Conservation (phyloP, 2,797 vertebrate species). For the Eidolon dupreanum region DNA sequence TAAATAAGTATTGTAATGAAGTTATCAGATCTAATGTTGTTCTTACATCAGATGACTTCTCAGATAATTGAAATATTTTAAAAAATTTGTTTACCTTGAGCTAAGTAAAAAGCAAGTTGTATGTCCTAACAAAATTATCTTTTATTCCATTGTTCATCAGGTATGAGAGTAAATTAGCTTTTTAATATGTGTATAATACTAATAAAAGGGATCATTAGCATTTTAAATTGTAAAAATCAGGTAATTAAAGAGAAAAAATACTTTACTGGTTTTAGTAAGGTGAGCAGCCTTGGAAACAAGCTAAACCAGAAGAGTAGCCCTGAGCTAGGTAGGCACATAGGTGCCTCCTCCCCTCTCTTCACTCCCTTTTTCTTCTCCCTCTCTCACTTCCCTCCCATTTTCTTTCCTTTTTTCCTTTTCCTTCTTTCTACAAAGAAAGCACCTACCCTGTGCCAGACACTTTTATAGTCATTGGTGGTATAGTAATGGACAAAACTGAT, state of each 20-base stretch:
- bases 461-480: not conserved
- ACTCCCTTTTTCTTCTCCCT: too few species aligned
- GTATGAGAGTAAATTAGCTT: constrained; percentile 22
- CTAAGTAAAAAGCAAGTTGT: constrained; percentile 39
- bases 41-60: not conserved
- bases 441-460: not conserved
- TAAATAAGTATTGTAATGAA: not conserved
- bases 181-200: constrained; percentile 37
- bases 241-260: constrained; percentile 36
- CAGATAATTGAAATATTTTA: constrained; percentile 22
- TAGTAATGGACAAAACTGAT: not conserved
- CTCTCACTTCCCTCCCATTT: rapidly evolving
- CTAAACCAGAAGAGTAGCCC: not conserved
- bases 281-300: not conserved
- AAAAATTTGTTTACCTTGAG: constrained; percentile 38
- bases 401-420: not conserved
- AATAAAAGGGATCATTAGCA: constrained; percentile 40
- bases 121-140: not conserved
- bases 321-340: not conserved
- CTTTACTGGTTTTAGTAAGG: not conserved
- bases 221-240: constrained; percentile 25
- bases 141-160: constrained; percentile 24
- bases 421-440: not conserved
- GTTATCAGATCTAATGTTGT: not conserved
- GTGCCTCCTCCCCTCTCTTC: not conserved